These are phyloP conservation scores for Phanerotoma sp. DNA, from an alignment of 2,888 invertebrate genomes.

Conservation along the genomic window DNA sequence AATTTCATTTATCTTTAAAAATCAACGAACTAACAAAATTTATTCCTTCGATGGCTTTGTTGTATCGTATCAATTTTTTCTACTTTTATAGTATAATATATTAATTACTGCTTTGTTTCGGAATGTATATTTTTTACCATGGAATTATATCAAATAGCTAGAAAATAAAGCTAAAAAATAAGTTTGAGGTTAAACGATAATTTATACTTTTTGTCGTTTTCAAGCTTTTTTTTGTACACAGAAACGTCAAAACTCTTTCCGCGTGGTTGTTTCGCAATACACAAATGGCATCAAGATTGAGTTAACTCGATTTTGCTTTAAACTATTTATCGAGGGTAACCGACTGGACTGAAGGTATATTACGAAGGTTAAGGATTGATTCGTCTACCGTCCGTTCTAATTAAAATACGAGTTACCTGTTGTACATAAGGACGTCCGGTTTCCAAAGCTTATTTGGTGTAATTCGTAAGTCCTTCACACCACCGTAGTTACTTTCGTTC, in stretches of 20 bases:
- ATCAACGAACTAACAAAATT: too few relatives aligned
- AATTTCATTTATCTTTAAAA: too few relatives aligned
- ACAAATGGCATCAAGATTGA: conserved; percentile 10
- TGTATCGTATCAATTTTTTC: too few relatives aligned
- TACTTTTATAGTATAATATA: too few relatives aligned
- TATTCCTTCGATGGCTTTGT: too few relatives aligned
- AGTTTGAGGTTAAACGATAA: too few relatives aligned
- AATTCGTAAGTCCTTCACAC: conserved; percentile 90
- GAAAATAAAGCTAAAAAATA: too few relatives aligned
- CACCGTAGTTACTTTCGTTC: conserved; percentile 94
- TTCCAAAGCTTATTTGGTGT: conserved; percentile 97
- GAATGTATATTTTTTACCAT: too few relatives aligned
- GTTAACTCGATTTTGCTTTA: conserved; percentile 22
- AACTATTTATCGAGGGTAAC: conserved; percentile 9
- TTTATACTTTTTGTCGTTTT: too few relatives aligned
- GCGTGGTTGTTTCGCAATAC: conserved; percentile 20
- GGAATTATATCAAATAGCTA: too few relatives aligned
- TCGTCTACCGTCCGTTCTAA: conserved; percentile 3
- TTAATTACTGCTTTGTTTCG: too few relatives aligned
- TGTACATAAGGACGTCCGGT: conserved; percentile 99
- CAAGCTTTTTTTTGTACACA: too few relatives aligned
- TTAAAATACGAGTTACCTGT: conserved; percentile 73
- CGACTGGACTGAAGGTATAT: conserved; percentile 3
- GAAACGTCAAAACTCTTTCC: conserved; percentile 18
- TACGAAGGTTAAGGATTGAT: not conserved